Evolutionary conservation across 1,140 invertebrate genomes (phyloP), one percentile per base, ranked within the genome.

Genomic region (Pseudomyrmex cubaensis): DNA sequence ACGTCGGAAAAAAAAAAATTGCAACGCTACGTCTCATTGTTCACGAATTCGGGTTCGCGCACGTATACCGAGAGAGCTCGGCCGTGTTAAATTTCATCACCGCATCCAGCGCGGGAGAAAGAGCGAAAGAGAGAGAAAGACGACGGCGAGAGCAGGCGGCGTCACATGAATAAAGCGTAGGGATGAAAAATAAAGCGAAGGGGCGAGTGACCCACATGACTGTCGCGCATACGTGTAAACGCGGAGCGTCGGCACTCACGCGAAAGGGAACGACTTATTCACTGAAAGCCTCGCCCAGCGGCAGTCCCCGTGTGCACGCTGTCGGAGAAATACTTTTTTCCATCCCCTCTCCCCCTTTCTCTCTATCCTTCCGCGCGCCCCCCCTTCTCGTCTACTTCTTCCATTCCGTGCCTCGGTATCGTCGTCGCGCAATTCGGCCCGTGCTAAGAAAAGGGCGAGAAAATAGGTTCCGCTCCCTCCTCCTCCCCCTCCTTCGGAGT

Each of bases 201-300:
- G 35, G 78, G 69, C 85, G 69, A 82, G 85, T 87, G 85, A 87
- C 85, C 85, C 75, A 86, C 52, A 87, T 87, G 54, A 63, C 61
- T 57, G 66, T 82, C 25, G 82, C 54, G 84, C 59, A 72, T 76
- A 86, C 75, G 69, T 83, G 57, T 85, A 87, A 87, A 82, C 77
- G 84, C 84, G 56, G 64, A 63, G 76, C 69, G 69, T 35, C 63
- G 63, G 64, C 76, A 78, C 67, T 86, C 70, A 69, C 57, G 77
- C 77, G 78, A 86, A 82, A 74, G 69, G 22, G 54, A 48, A 54
- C 62, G 76, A 70, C 76, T 85, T 85, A 82, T 85, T 82, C 85
- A 48, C 69, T 48, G 50, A 56, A 78, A 78, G 62, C 54, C 76
- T 86, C 84, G 66, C 63, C 70, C 48, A 56, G n/a, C 73, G 44